These are phyloP conservation scores for Amaurobius ferox DNA, from an alignment of 2,888 invertebrate species.

Conservation along the genomic window DNA sequence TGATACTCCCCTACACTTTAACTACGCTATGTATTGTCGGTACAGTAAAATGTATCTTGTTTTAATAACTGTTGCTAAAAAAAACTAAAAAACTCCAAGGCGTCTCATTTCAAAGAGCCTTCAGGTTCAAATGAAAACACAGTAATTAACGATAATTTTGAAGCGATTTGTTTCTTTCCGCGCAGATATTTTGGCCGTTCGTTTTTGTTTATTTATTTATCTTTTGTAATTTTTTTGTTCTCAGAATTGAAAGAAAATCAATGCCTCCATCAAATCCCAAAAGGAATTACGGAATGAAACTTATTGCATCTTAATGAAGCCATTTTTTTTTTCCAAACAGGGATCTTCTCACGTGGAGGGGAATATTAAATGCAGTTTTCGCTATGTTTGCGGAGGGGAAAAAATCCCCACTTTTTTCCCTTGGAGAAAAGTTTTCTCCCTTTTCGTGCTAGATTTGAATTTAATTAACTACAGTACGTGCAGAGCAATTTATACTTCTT, in stretches of 20 bases:
- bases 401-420: background rate
- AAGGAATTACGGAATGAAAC: background rate
- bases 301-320: constrained; percentile 1
- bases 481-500: background rate
- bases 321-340: background rate
- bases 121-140: background rate
- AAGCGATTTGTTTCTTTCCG: background rate
- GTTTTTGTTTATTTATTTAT: background rate
- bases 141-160: background rate
- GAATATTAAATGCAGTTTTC: background rate
- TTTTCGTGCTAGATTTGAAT: constrained; percentile 8
- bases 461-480: background rate
- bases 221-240: background rate
- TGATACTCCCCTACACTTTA: too few species aligned
- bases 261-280: background rate
- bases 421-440: background rate
- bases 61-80: too few species aligned
- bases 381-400: background rate
- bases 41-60: too few species aligned
- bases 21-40: too few species aligned
- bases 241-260: background rate
- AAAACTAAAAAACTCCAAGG: too few species aligned
- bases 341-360: background rate
- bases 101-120: background rate
- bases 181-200: background rate